phyloP scores from a whole-genome alignment of 2,888 invertebrate species.

The Apamea anceps region DNA sequence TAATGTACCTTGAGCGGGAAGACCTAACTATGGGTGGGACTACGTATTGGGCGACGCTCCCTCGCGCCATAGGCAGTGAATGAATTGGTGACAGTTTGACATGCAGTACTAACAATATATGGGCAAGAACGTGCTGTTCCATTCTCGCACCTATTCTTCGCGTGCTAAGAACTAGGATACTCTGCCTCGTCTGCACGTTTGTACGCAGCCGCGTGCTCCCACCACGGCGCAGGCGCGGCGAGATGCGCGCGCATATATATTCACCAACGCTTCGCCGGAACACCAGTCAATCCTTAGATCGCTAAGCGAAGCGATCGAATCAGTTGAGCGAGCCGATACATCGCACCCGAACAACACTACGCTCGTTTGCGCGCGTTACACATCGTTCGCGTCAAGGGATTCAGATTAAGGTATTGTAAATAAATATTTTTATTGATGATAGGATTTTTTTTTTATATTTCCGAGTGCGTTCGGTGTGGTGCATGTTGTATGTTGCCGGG shows the following conservation, averaged over 20 bases:
- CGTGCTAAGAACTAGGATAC: conserved; percentile 36
- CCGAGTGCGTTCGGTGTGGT: conserved; percentile 65
- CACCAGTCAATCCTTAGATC: conserved; percentile 85
- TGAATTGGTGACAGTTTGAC: conserved; percentile 72
- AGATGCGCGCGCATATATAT: conserved; percentile 89
- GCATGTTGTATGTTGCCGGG: conserved; percentile 62
- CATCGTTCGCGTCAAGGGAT: conserved; percentile 68
- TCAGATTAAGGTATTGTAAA: conserved; percentile 76
- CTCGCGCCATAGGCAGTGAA: conserved; percentile 62
- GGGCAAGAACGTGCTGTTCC: conserved; percentile 19
- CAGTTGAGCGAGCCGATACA: conserved; percentile 65
- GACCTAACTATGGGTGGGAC: conserved; percentile 65
- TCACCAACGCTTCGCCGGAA: conserved; percentile 78
- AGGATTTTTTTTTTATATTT: conserved; percentile 43
- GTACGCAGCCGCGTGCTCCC: conserved; percentile 77
- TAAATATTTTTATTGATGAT: conserved; percentile 56
- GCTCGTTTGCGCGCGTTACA: conserved; percentile 73
- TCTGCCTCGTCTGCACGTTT: conserved; percentile 26
- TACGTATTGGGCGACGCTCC: conserved; percentile 60
- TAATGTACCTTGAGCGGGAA: conserved; percentile 59
- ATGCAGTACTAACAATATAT: conserved; percentile 59
- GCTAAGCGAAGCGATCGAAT: conserved; percentile 77
- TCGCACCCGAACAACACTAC: conserved; percentile 70
- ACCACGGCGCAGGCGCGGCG: conserved; percentile 83
- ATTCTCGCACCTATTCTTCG: conserved; percentile 38